These are phyloP conservation scores for Luidia sarsii DNA, from an alignment of 53 echinoderm and acorn worm genomes.

Conservation along the genomic window DNA sequence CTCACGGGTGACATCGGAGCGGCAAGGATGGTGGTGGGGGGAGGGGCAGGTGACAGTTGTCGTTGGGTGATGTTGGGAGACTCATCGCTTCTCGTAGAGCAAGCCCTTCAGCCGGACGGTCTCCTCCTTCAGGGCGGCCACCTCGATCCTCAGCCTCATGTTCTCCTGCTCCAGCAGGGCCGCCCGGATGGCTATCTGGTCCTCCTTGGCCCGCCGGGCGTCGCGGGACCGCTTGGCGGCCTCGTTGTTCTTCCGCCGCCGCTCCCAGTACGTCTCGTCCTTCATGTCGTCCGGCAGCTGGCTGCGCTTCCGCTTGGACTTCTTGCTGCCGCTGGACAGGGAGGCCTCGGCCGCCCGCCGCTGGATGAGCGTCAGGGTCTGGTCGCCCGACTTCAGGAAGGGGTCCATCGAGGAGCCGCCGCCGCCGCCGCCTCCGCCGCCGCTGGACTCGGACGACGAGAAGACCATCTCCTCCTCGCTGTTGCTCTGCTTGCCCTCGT, in stretches of 20 bases:
- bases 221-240: conserved; percentile 94
- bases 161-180: conserved; percentile 96
- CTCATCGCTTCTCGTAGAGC: conserved; percentile 65
- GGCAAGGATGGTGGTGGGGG: neutral
- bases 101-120: conserved; percentile 68
- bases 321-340: conserved; percentile 36
- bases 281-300: conserved; percentile 73
- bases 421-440: neutral
- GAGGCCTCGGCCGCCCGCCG: conserved; percentile 48
- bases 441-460: conserved; percentile 10
- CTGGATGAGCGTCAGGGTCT: conserved; percentile 32
- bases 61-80: too few species aligned
- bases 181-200: conserved; percentile 95
- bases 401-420: conserved; percentile 12
- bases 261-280: conserved; percentile 90
- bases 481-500: conserved; percentile 45
- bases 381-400: conserved; percentile 8
- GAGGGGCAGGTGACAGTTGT: neutral
- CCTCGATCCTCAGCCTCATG: conserved; percentile 81
- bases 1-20: neutral
- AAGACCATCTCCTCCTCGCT: conserved; percentile 20
- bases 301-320: conserved; percentile 68
- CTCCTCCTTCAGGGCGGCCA: conserved; percentile 85
- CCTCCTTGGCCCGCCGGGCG: conserved; percentile 92
- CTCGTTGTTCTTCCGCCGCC: conserved; percentile 95